These are phyloP conservation scores for Noturus placidus DNA, from an alignment of 2,113 vertebrate genomes.

Conservation along the genomic window DNA sequence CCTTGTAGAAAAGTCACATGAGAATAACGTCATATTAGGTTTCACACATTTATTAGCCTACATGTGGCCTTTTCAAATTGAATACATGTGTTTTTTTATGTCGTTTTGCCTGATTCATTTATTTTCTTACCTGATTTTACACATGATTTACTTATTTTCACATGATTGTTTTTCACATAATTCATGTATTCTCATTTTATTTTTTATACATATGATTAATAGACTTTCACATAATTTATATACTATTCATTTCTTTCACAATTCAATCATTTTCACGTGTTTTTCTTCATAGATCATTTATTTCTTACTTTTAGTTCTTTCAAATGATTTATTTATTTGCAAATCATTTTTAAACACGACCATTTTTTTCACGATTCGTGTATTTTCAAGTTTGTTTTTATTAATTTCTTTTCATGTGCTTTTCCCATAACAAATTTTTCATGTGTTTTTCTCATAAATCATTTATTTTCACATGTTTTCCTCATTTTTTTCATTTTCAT, in stretches of 20 bases:
- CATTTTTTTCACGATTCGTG: too few relatives aligned
- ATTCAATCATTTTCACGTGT: not conserved
- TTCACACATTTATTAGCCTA: not conserved
- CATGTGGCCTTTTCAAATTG: not conserved
- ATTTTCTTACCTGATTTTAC: not conserved
- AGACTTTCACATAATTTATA: not conserved
- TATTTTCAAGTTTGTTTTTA: too few relatives aligned
- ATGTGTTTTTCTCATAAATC: too few relatives aligned
- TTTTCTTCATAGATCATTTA: not conserved
- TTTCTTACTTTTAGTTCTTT: not conserved
- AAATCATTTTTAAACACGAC: too few relatives aligned
- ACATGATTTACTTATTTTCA: not conserved
- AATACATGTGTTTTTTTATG: not conserved
- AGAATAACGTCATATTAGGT: not conserved
- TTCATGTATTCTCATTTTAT: not conserved
- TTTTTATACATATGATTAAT: not conserved
- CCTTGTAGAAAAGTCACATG: not conserved
- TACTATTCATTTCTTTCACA: not conserved
- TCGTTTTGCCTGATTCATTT: not conserved
- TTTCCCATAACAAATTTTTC: too few relatives aligned
- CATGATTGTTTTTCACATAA: not conserved
- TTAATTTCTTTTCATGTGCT: too few relatives aligned
- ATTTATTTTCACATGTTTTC: not conserved
- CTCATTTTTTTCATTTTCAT: too few relatives aligned
- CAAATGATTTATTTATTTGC: not conserved